phyloP scores from a whole-genome alignment of 2,113 vertebrate species.

The Pleuronectes platessa region DNA sequence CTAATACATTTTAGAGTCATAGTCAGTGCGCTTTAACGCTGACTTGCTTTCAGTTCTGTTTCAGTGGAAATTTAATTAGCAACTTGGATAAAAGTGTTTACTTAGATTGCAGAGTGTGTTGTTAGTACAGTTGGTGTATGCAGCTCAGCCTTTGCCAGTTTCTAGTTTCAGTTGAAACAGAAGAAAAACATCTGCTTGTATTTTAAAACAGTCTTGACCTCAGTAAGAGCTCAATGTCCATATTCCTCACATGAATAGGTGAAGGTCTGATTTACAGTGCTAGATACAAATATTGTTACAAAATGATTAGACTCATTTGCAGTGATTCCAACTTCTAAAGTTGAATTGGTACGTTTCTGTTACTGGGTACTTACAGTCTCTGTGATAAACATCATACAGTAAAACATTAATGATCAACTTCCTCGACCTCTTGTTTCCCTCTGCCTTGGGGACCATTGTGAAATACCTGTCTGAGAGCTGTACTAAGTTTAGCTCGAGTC shows the following conservation, averaged over 20 bases:
- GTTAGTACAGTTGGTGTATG: constrained; percentile 23
- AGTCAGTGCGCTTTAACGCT: not conserved
- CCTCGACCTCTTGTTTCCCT: constrained; percentile 43
- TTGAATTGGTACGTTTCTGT: constrained; percentile 9
- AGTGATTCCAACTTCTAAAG: not conserved
- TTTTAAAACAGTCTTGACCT: constrained; percentile 9
- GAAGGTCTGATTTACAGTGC: not conserved
- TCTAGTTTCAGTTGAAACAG: constrained; percentile 3
- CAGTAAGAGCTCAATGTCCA: not conserved
- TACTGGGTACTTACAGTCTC: constrained; percentile 7
- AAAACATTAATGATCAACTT: constrained; percentile 68
- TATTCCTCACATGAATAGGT: not conserved
- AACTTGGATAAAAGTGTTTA: constrained; percentile 29
- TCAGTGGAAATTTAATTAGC: constrained; percentile 4
- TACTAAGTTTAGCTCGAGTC: constrained; percentile 61
- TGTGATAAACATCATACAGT: constrained; percentile 41
- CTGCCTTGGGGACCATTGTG: constrained; percentile 44
- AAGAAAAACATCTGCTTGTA: constrained; percentile 13
- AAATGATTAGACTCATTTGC: not conserved
- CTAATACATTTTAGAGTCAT: not conserved
- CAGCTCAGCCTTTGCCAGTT: constrained; percentile 13
- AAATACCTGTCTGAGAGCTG: constrained; percentile 54
- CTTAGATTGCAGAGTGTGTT: constrained; percentile 17
- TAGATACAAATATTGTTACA: not conserved
- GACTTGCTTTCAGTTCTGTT: not conserved